Conservation (phyloP, 2,888 invertebrate species). For the Unio delphinus region DNA sequence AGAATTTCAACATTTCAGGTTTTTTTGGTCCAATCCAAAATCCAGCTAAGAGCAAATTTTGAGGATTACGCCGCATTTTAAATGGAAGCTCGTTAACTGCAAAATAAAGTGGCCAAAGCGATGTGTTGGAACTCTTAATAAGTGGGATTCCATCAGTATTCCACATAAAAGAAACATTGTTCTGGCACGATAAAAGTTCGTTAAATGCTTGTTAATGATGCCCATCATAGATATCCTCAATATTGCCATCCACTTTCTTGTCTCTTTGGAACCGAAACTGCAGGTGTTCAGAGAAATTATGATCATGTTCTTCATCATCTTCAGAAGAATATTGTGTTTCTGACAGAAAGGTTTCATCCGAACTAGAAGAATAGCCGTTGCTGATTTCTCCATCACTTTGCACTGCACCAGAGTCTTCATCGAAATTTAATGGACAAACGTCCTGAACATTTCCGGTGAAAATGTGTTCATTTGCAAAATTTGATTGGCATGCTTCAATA, state of each 20-base stretch:
- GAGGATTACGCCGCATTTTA: conserved; percentile 6
- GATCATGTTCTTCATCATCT: too few species aligned
- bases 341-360: too few species aligned
- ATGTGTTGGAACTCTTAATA: conserved; percentile 12
- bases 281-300: too few species aligned
- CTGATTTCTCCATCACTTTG: too few species aligned
- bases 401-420: too few species aligned
- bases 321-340: too few species aligned
- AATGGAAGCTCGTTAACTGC: conserved; percentile 12
- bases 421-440: too few species aligned
- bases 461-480: too few species aligned
- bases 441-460: too few species aligned
- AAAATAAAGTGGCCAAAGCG: conserved; percentile 15
- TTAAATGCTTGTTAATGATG: conserved; percentile 5
- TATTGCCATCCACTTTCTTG: neutral
- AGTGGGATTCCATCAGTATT: conserved; percentile 18
- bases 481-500: too few species aligned
- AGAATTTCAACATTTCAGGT: conserved; percentile 11
- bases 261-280: neutral
- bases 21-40: conserved; percentile 15
- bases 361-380: too few species aligned
- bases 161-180: conserved; percentile 12
- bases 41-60: conserved; percentile 14
- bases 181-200: neutral
- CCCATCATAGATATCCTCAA: conserved; percentile 13